Evolutionary conservation across 1,140 invertebrate species (phyloP).

Genomic region (Rhagoletis zephyria): DNA sequence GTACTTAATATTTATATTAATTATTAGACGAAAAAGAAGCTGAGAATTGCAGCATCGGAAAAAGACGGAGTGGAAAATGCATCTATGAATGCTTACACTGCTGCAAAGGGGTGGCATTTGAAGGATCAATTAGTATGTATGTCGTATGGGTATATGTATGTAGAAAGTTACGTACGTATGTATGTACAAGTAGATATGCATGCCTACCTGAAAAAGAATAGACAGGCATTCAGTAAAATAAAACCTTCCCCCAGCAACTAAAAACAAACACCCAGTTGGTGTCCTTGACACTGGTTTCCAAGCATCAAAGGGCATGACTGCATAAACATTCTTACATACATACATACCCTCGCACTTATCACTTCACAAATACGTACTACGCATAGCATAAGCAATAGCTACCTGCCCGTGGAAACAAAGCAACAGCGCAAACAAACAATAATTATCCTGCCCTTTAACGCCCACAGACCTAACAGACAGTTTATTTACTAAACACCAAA

Average conservation of each 20-base stretch:
- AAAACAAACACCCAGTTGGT: neutral
- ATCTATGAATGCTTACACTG: neutral
- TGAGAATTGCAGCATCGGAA: conserved; percentile 3
- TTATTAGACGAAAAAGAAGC: conserved; percentile 21
- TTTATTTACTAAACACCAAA: neutral
- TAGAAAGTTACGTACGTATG: neutral
- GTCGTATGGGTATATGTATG: neutral
- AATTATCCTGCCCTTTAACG: neutral
- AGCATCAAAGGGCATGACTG: neutral
- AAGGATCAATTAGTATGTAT: neutral
- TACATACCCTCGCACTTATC: neutral
- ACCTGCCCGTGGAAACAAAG: neutral
- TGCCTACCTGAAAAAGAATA: too few relatives aligned
- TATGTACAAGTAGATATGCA: too few relatives aligned
- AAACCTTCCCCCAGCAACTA: too few relatives aligned
- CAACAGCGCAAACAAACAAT: conserved; percentile 9
- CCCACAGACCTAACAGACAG: neutral
- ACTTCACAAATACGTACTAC: neutral
- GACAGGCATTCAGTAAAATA: too few relatives aligned
- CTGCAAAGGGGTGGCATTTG: neutral
- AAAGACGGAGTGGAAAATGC: neutral
- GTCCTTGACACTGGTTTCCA: conserved; percentile 42
- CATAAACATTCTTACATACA: neutral
- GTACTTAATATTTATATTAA: conserved; percentile 16
- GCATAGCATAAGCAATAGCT: neutral